A percentile compares a stretch with the other conserved stretches of the same genome.
Evolutionary conservation across 2,888 invertebrate species (phyloP).

Genomic region (Cantharis nigra): DNA sequence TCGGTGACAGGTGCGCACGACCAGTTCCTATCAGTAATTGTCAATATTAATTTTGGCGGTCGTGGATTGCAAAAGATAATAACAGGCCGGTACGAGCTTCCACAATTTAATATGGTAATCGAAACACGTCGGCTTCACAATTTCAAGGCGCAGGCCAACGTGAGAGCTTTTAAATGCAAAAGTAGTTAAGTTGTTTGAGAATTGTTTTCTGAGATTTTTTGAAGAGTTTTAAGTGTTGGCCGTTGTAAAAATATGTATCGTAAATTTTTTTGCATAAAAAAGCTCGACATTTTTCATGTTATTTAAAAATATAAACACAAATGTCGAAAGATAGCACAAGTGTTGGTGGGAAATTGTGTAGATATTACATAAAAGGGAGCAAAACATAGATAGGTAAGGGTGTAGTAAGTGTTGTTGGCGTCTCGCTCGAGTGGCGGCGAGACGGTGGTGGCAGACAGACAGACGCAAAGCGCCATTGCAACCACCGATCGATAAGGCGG

Average conservation of each 20-base stretch:
- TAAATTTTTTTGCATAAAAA: background rate
- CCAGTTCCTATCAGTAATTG: conserved; percentile 39
- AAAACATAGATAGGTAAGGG: conserved; percentile 18
- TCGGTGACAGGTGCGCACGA: conserved; percentile 38
- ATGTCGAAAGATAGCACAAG: conserved; percentile 23
- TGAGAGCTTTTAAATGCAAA: conserved; percentile 24
- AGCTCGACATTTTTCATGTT: background rate
- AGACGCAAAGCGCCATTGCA: conserved; percentile 34
- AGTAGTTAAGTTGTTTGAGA: conserved; percentile 25
- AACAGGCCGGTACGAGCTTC: conserved; percentile 37
- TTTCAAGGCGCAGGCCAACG: conserved; percentile 24
- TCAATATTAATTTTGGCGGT: conserved; percentile 40
- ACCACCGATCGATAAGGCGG: conserved; percentile 33
- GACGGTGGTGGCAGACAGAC: conserved; percentile 30
- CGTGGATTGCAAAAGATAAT: conserved; percentile 34
- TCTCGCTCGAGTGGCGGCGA: conserved; percentile 25
- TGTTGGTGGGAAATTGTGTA: conserved; percentile 12
- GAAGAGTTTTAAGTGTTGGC: conserved; percentile 19
- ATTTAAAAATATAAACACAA: background rate
- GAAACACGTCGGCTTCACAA: conserved; percentile 31
- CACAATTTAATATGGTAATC: conserved; percentile 43
- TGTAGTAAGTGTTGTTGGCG: conserved; percentile 21
- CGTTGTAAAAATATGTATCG: conserved; percentile 5
- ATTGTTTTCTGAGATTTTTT: conserved; percentile 14
- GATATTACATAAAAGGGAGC: conserved; percentile 2